Evolutionary conservation across 2,888 invertebrate genomes (phyloP), one percentile per base, ranked within the genome.

Genomic region (Thereva unica): DNA sequence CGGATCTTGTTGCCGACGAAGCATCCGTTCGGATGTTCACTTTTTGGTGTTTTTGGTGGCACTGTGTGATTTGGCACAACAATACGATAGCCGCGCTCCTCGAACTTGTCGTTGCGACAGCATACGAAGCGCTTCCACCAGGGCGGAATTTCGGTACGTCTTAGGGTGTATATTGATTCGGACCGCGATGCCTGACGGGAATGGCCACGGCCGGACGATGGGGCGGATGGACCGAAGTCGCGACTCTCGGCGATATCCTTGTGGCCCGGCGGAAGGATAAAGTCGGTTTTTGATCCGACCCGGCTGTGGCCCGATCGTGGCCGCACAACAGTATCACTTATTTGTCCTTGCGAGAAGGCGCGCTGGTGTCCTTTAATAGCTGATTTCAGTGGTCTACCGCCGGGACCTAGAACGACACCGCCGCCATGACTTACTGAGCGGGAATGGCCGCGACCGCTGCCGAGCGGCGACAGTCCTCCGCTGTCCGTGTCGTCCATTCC

Each of bases 391-490:
- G 90, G 90, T 42, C 91, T 84, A 4, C 86, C 84, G 61, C 77
- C 74, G 67, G 82, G 83, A 64, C 81, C 84, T 73, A 76, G 71
- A 66, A 80, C 74, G 23, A 84, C 81, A 37, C 86, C 86, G 68
- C 92, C 92, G 64, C 92, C 93, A 83, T 93, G 93, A 79, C 93
- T 93, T 73, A 92, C 88, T 74, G 93, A 93, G 70, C 93, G 86
- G 70, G 88, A 87, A 80, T 93, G 93, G 23, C 89, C 88, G 3
- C 82, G 77, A 2, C 72, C 73, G 1, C 45, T 45, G 44, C 52
- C 55, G n/a, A 53, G 42, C 5, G 54, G n/a, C 47, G 23, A 10
- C 9, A 9, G 23, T 23, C 23, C 49, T 8, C 23, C 12, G 2
- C 12, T 34, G 4, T 44, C 41, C 49, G 10, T 34, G 7, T 57